phyloP scores from a whole-genome alignment of 1,140 invertebrate species.

The Rhopalosiphum padi region DNA sequence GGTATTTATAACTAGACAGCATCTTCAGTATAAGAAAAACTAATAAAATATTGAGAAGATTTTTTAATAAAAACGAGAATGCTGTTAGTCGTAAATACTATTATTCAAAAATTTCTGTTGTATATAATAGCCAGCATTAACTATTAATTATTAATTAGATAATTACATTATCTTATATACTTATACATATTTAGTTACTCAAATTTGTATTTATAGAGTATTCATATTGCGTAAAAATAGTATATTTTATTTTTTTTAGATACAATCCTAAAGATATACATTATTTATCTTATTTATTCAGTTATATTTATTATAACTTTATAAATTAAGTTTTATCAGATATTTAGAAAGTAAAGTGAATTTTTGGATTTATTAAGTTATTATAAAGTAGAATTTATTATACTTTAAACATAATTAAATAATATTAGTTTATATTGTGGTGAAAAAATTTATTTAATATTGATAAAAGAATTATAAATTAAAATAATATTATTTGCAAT shows the following conservation, averaged over 20 bases:
- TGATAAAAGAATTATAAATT: neutral
- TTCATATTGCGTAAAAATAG: neutral
- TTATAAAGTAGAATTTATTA: neutral
- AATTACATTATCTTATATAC: neutral
- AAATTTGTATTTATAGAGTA: too few species aligned
- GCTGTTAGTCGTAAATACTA: neutral
- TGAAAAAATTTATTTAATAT: neutral
- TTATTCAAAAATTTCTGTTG: too few species aligned
- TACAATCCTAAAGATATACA: neutral
- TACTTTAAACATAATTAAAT: too few species aligned
- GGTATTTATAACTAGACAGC: neutral
- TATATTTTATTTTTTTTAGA: neutral
- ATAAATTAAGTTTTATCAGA: neutral
- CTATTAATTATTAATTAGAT: too few species aligned
- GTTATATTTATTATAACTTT: neutral
- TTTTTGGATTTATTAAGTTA: neutral
- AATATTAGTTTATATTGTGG: too few species aligned
- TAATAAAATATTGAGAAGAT: neutral
- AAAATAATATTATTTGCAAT: neutral
- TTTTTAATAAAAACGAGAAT: neutral
- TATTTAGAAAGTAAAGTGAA: neutral
- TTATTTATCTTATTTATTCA: constrained; percentile 33
- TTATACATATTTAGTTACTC: neutral
- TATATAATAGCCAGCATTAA: too few species aligned
- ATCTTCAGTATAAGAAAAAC: neutral